Percentiles rank a stretch among this genome's conserved stretches.
Conservation (phyloP, 2,797 vertebrate genomes). For the Remorina albescens region DNA sequence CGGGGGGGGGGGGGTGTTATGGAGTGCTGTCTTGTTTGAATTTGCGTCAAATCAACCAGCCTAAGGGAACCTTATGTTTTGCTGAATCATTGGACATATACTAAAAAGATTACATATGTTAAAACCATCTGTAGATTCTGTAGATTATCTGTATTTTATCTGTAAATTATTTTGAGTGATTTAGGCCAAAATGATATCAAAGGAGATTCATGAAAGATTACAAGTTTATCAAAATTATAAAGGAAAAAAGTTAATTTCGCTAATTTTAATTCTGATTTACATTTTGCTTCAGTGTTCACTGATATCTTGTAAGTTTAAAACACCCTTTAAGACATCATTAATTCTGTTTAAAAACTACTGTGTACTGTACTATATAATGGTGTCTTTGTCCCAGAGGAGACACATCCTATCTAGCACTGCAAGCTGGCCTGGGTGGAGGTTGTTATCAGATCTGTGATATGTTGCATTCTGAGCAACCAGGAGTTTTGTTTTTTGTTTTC, state of each 20-base stretch:
- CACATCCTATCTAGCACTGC: slow-evolving; percentile 73
- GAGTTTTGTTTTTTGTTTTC: neutral
- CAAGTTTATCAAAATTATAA: neutral
- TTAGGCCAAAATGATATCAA: slow-evolving; percentile 22
- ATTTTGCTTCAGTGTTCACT: neutral
- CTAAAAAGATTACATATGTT: neutral
- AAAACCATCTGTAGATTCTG: neutral
- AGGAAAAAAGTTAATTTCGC: too few species aligned
- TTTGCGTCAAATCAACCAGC: slow-evolving; percentile 6
- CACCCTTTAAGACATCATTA: neutral
- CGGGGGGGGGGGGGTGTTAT: neutral
- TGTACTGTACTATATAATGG: slow-evolving; percentile 25
- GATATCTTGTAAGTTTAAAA: neutral
- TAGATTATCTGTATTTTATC: too few species aligned
- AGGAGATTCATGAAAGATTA: neutral
- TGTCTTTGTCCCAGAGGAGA: slow-evolving; percentile 43
- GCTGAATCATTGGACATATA: neutral
- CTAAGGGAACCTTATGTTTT: neutral
- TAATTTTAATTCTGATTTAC: neutral
- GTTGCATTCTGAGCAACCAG: slow-evolving; percentile 24
- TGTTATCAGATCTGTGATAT: slow-evolving; percentile 65
- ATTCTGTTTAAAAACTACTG: slow-evolving; percentile 14
- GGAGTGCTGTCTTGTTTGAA: slow-evolving; percentile 8
- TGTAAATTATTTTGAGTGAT: neutral
- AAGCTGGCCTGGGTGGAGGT: slow-evolving; percentile 74